These are phyloP conservation scores for Schizopygopsis pylzovi DNA, from an alignment of 2,797 vertebrate species.

Conservation along the genomic window DNA sequence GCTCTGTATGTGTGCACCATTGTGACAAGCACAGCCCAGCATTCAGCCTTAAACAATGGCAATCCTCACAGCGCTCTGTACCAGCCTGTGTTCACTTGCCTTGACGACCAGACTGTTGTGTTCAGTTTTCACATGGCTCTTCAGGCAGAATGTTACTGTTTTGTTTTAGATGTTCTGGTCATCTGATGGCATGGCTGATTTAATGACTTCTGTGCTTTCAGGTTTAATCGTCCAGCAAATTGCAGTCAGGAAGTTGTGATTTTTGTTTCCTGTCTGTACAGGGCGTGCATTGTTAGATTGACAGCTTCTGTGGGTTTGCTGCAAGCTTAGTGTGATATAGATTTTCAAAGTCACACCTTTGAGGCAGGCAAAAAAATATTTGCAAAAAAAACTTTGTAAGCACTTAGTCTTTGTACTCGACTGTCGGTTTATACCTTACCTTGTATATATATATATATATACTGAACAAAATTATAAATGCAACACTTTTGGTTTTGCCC, in stretches of 20 bases:
- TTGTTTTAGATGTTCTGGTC: slow-evolving; percentile 35
- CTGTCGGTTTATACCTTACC: neutral
- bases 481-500: no score
- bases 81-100: slow-evolving; percentile 26
- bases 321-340: neutral
- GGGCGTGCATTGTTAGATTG: slow-evolving; percentile 1
- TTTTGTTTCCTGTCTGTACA: slow-evolving; percentile 53
- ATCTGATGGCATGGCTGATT: slow-evolving; percentile 25
- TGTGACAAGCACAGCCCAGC: slow-evolving; percentile 25
- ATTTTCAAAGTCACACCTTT: slow-evolving; percentile 48
- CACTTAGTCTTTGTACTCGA: neutral
- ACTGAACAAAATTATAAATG: no score
- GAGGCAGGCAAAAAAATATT: slow-evolving; percentile 8
- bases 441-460: no score
- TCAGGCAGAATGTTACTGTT: slow-evolving; percentile 16
- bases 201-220: slow-evolving; percentile 49
- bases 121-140: slow-evolving; percentile 23
- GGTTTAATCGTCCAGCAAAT: slow-evolving; percentile 52
- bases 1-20: slow-evolving; percentile 47
- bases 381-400: slow-evolving; percentile 7
- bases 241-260: slow-evolving; percentile 57
- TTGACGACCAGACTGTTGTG: slow-evolving; percentile 39
- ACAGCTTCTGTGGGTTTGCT: slow-evolving; percentile 30
- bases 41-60: slow-evolving; percentile 51
- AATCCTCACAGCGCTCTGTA: slow-evolving; percentile 23